Base-by-base conservation (phyloP, 2,888 invertebrate species). In the Cantharis rufa region DNA sequence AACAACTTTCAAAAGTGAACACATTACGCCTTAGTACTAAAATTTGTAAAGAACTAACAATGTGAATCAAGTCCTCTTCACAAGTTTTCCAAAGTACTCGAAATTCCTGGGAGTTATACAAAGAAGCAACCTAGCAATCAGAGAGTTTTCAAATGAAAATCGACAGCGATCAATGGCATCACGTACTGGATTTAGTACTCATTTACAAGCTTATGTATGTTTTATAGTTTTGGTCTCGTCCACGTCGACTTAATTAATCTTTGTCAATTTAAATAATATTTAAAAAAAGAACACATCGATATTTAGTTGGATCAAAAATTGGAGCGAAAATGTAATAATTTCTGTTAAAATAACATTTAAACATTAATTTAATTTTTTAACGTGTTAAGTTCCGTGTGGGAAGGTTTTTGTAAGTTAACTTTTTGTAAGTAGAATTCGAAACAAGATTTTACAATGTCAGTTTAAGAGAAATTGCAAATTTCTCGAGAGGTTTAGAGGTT, bases 91-190 rank as follows among this genome's bases (percentile, higher is more conserved):
- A 62, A 78, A 76, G 68, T 75, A 73, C 75, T 78, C 70, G 78
- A 76, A 70, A 27, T 66, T 66, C 69, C 74, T 74, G 68, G 13
- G 72, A 70, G 74, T 74, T 72, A 70, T 62, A 13, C 66, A 63
- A 69, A 68, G 64, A 16, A 70, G 70, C 18, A 70, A 27, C 74
- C 24, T 15, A 61, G 78, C 78, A 78, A 78, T 78, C 78, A 78
- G 78, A 28, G 72, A 15, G 78, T 78, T 78, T 78, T 78, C 75
- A 78, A 75, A 76, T 78, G 78, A 78, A 78, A 78, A 78, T 78
- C 75, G 76, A 62, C 74, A 76, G 77, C 64, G 71, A 69, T 73
- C 76, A 76, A 78, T 80, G 78, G 78, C 78, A 75, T 80, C 80
- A 80, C 78, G 78, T 77, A 71, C 77, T 70, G 63, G 74, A 70